These are phyloP conservation scores for Discoglossus pictus DNA, from an alignment of 2,797 vertebrate genomes.

Conservation along the genomic window DNA sequence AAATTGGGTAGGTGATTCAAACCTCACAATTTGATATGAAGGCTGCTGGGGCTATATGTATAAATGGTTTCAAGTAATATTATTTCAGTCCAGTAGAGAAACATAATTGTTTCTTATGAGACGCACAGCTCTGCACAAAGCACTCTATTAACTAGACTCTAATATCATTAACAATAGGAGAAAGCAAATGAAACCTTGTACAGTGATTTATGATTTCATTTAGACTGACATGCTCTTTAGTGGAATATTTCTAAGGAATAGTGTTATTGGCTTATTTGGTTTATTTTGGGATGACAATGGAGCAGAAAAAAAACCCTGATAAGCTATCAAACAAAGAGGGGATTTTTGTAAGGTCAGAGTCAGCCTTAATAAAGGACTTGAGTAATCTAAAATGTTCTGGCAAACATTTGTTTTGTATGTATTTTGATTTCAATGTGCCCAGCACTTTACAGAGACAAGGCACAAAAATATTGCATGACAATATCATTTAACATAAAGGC, in stretches of 20 bases:
- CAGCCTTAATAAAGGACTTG: too few relatives aligned
- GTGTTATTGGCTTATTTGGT: neutral
- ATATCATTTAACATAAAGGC: too few relatives aligned
- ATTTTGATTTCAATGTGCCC: too few relatives aligned
- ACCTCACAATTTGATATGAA: slow-evolving; percentile 8
- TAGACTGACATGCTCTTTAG: slow-evolving; percentile 9
- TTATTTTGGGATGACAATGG: slow-evolving; percentile 3
- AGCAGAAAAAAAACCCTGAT: too few relatives aligned
- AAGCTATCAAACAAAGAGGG: too few relatives aligned
- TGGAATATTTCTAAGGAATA: slow-evolving; percentile 13
- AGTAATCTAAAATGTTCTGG: too few relatives aligned
- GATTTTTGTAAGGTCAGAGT: too few relatives aligned
- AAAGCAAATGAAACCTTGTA: slow-evolving; percentile 17
- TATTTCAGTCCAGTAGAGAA: slow-evolving; percentile 28
- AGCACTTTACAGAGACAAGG: too few relatives aligned
- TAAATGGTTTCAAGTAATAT: slow-evolving; percentile 15
- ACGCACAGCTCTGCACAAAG: slow-evolving; percentile 25
- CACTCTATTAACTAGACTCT: slow-evolving; percentile 20
- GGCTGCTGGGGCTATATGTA: slow-evolving; percentile 22
- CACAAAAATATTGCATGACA: too few relatives aligned
- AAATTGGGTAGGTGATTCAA: neutral
- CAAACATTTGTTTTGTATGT: too few relatives aligned
- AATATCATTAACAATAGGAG: slow-evolving; percentile 30
- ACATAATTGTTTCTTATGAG: slow-evolving; percentile 27
- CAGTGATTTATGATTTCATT: slow-evolving; percentile 32